Conservation (phyloP, 2,113 vertebrate genomes). For the Odocoileus hemionus region DNA sequence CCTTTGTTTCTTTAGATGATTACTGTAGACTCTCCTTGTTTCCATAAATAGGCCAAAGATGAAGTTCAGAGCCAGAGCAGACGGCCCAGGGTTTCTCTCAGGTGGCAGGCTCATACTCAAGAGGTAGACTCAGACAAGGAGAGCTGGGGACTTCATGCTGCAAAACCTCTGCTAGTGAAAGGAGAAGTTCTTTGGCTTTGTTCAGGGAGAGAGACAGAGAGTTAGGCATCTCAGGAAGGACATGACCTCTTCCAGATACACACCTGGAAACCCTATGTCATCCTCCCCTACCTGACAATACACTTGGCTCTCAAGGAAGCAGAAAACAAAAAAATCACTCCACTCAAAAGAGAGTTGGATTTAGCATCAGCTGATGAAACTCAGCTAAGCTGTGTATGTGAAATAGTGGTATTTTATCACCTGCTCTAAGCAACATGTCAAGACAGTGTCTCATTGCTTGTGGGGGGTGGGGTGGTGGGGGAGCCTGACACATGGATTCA, state of each 20-base stretch:
- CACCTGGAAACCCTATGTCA: not conserved
- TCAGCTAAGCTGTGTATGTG: not conserved
- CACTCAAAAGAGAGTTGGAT: not conserved
- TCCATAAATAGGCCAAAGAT: not conserved
- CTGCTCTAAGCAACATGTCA: not conserved
- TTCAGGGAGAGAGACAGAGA: not conserved
- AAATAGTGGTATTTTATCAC: not conserved
- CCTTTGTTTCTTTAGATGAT: not conserved
- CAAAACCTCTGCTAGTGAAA: not conserved
- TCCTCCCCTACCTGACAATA: not conserved
- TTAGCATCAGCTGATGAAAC: not conserved
- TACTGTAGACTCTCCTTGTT: not conserved
- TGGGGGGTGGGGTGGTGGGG: not conserved
- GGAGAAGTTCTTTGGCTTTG: not conserved
- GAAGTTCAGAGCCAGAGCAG: accelerated
- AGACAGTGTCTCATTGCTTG: not conserved
- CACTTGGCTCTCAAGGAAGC: not conserved
- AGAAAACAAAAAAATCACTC: not conserved
- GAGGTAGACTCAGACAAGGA: not conserved
- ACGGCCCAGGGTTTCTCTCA: too few species aligned
- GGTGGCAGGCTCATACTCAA: not conserved
- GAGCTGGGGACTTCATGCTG: not conserved
- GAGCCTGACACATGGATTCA: accelerated
- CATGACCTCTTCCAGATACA: not conserved
- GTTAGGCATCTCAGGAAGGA: not conserved